Evolutionary conservation across 2,888 invertebrate genomes (phyloP).

Genomic region (Agapostemon virescens): DNA sequence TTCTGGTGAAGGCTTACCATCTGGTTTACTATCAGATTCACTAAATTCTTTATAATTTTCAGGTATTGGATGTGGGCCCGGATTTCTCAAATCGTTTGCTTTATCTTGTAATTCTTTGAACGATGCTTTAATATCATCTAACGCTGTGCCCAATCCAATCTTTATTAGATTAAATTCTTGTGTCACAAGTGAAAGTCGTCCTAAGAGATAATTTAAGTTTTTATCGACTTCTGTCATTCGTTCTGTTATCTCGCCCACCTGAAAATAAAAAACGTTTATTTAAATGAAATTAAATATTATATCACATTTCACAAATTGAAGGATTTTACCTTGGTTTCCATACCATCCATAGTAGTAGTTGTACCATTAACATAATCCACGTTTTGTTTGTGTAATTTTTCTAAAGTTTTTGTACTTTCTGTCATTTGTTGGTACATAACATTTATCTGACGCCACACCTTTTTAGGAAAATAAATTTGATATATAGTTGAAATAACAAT

Average conservation of each 20-base stretch:
- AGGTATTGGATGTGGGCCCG: conserved; percentile 80
- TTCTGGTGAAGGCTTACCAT: conserved; percentile 54
- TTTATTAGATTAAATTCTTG: conserved; percentile 93
- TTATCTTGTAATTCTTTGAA: conserved; percentile 84
- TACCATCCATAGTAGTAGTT: conserved; percentile 87
- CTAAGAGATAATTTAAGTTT: conserved; percentile 91
- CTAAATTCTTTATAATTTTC: conserved; percentile 75
- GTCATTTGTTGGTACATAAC: conserved; percentile 92
- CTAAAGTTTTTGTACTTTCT: conserved; percentile 88
- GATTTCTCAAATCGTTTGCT: conserved; percentile 76
- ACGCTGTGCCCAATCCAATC: conserved; percentile 86
- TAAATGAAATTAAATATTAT: not conserved
- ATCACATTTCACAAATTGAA: not conserved
- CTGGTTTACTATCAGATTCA: conserved; percentile 57
- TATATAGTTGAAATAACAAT: conserved; percentile 7
- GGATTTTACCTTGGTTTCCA: conserved; percentile 86
- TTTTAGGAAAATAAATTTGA: conserved; percentile 19
- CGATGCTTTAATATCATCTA: conserved; percentile 86
- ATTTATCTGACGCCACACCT: conserved; percentile 94
- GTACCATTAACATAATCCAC: conserved; percentile 91
- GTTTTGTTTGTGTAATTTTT: conserved; percentile 89
- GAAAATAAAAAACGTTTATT: conserved; percentile 20
- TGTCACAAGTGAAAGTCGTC: conserved; percentile 89
- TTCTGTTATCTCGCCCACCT: conserved; percentile 89
- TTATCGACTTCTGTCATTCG: conserved; percentile 90